These are phyloP conservation scores for Acanthaster planci DNA, from an alignment of 35 echinoderm and acorn worm genomes.

Conservation along the genomic window DNA sequence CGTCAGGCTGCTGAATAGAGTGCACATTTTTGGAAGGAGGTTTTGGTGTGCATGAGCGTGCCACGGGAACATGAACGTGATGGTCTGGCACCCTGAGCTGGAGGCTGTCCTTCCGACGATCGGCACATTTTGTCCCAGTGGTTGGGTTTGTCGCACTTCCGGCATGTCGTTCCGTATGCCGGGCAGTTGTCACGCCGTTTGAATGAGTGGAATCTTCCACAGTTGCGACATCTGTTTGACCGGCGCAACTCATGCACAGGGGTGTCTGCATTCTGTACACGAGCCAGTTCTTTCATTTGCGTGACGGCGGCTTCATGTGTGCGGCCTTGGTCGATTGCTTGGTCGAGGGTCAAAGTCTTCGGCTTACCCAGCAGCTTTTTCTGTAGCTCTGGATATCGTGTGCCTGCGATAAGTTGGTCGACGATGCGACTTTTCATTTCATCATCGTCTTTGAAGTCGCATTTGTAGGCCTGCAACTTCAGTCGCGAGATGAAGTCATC, in stretches of 20 bases:
- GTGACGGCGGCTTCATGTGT: slow-evolving; percentile 41
- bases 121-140: slow-evolving; percentile 25
- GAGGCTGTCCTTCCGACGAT: background rate
- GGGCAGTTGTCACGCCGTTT: slow-evolving; percentile 3
- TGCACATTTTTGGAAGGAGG: background rate
- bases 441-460: slow-evolving; percentile 13
- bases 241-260: background rate
- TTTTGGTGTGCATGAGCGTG: slow-evolving; percentile 5
- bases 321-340: slow-evolving; percentile 47
- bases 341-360: slow-evolving; percentile 38
- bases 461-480: slow-evolving; percentile 17
- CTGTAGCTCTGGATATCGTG: slow-evolving; percentile 39
- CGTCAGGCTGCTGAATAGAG: background rate
- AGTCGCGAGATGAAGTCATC: slow-evolving; percentile 32
- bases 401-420: slow-evolving; percentile 47
- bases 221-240: background rate
- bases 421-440: slow-evolving; percentile 9
- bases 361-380: slow-evolving; percentile 43
- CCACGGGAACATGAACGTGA: background rate
- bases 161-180: slow-evolving; percentile 1
- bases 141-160: slow-evolving; percentile 11
- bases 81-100: background rate
- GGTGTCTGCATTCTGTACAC: background rate
- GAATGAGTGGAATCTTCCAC: slow-evolving; percentile 21
- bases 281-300: slow-evolving; percentile 28